Conservation (phyloP, 2,797 vertebrate genomes). For the Rhinella marina region DNA sequence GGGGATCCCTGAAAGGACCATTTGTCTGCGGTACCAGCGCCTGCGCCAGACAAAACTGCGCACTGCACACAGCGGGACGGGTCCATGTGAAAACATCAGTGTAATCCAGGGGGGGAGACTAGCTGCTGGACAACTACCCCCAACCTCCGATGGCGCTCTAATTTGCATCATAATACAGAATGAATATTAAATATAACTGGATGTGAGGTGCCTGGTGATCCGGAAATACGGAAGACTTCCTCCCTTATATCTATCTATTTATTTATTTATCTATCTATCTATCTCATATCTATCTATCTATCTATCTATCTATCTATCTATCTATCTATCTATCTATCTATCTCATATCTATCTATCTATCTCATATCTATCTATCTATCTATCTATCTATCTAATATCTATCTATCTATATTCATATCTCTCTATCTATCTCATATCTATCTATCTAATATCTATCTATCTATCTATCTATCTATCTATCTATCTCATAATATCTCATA, state of each 20-base stretch:
- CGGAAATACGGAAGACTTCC: background rate
- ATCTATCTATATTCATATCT: too few relatives aligned
- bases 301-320: too few relatives aligned
- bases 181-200: background rate
- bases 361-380: background rate
- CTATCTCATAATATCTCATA: too few relatives aligned
- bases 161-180: background rate
- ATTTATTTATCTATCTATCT: too few relatives aligned
- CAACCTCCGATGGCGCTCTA: background rate
- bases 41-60: background rate
- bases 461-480: too few relatives aligned
- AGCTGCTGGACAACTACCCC: background rate
- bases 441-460: too few relatives aligned
- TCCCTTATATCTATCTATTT: too few relatives aligned
- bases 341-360: background rate
- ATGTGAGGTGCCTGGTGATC: background rate
- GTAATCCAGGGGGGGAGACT: background rate
- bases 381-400: too few relatives aligned
- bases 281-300: too few relatives aligned
- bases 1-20: background rate
- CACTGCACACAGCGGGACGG: background rate
- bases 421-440: too few relatives aligned
- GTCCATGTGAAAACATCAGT: constrained; percentile 28
- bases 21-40: constrained; percentile 5
- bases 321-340: background rate